Conservation (phyloP, 2,797 vertebrate species). For the Anniella stebbinsi region DNA sequence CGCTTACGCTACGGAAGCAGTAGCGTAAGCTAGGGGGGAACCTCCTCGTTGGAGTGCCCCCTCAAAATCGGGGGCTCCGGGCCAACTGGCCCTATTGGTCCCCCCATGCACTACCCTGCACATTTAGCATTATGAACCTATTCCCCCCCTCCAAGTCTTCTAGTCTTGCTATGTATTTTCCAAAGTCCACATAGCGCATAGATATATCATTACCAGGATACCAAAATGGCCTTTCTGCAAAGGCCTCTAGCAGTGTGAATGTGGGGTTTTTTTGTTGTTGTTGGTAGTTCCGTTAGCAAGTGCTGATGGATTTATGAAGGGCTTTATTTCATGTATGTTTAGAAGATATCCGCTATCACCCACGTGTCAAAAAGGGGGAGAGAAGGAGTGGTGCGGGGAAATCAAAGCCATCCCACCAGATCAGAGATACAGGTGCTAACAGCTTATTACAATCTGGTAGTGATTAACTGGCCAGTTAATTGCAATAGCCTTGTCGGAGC, state of each 20-base stretch:
- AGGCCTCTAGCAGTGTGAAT: constrained; percentile 55
- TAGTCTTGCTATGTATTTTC: constrained; percentile 46
- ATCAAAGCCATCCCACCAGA: constrained; percentile 69
- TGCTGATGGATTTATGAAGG: constrained; percentile 79
- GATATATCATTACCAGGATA: constrained; percentile 58
- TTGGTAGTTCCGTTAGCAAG: too few species aligned
- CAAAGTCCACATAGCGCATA: constrained; percentile 43
- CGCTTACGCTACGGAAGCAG: too few species aligned
- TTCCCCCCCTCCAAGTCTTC: background rate
- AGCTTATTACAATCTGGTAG: constrained; percentile 61
- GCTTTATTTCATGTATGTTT: constrained; percentile 78
- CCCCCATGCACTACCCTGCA: too few species aligned
- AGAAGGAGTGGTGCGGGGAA: constrained; percentile 23
- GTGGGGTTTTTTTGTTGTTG: too few species aligned
- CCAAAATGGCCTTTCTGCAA: constrained; percentile 48
- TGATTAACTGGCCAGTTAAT: constrained; percentile 69
- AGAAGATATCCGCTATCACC: constrained; percentile 77
- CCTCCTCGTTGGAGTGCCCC: too few species aligned
- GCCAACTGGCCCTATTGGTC: too few species aligned
- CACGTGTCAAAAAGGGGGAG: constrained; percentile 62
- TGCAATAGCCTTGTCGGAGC: constrained; percentile 57
- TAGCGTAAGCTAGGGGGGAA: too few species aligned
- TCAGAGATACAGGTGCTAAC: constrained; percentile 75
- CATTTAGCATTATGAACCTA: too few species aligned
- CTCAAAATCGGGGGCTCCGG: too few species aligned